phyloP scores from a whole-genome alignment of 2,113 vertebrate genomes.

The Ictalurus punctatus region DNA sequence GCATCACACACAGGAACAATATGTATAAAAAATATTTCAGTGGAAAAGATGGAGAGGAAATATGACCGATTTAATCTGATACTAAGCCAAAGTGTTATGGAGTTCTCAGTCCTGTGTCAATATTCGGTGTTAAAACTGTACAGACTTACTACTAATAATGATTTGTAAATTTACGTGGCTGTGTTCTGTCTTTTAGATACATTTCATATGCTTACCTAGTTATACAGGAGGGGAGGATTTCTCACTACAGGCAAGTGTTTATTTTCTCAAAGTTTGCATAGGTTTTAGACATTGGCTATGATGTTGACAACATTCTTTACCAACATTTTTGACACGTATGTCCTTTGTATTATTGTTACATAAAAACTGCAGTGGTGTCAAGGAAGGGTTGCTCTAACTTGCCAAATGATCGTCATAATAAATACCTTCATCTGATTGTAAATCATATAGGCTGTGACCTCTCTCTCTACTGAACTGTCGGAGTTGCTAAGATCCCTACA shows the following conservation, averaged over 20 bases:
- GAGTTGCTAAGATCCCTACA: slow-evolving; percentile 87
- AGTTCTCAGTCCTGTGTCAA: not conserved
- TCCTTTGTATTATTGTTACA: not conserved
- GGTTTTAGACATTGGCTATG: not conserved
- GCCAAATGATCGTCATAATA: not conserved
- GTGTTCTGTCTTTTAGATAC: slow-evolving; percentile 73
- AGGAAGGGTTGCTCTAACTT: not conserved
- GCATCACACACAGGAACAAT: not conserved
- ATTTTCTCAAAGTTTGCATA: not conserved
- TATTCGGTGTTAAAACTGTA: not conserved
- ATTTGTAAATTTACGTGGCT: not conserved
- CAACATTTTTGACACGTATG: not conserved
- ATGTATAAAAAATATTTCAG: not conserved
- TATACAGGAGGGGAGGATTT: slow-evolving; percentile 75
- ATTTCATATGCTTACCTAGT: slow-evolving; percentile 84
- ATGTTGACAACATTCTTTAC: not conserved
- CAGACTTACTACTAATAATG: not conserved
- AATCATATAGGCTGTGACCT: slow-evolving; percentile 68
- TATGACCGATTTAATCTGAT: not conserved
- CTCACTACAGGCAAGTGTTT: slow-evolving; percentile 77
- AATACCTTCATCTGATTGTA: not conserved
- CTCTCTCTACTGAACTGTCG: slow-evolving; percentile 81
- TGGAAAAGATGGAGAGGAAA: not conserved
- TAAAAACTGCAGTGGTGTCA: not conserved
- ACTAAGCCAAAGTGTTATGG: not conserved